A percentile compares a stretch with the other conserved stretches of the same genome.
These are phyloP conservation scores for Euphydryas editha DNA, from an alignment of 2,888 invertebrate species.

Conservation along the genomic window DNA sequence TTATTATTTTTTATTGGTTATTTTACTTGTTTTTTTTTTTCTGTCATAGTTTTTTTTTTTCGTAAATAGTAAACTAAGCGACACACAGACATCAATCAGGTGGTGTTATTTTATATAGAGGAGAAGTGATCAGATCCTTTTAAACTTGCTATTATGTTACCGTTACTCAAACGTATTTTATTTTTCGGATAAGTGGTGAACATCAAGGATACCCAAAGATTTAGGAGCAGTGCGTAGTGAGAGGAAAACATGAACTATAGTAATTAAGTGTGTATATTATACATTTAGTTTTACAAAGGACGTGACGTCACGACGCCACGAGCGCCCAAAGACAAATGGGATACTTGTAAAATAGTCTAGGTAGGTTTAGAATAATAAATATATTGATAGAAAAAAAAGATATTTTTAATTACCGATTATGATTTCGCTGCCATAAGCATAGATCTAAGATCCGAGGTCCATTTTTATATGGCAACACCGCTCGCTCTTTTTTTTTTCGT, in stretches of 20 bases:
- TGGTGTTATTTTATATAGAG: background rate
- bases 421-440: slow-evolving; percentile 75
- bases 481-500: slow-evolving; percentile 38
- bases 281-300: slow-evolving; percentile 50
- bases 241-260: slow-evolving; percentile 48
- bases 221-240: slow-evolving; percentile 65
- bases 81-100: background rate
- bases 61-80: background rate
- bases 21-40: background rate
- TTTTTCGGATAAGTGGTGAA: slow-evolving; percentile 27
- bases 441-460: slow-evolving; percentile 59
- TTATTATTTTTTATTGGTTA: background rate
- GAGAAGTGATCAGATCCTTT: no score
- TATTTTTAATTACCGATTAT: slow-evolving; percentile 74
- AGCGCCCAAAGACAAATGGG: slow-evolving; percentile 46
- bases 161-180: slow-evolving; percentile 16
- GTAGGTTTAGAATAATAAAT: slow-evolving; percentile 61
- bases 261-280: slow-evolving; percentile 54
- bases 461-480: slow-evolving; percentile 52
- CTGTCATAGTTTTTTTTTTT: background rate
- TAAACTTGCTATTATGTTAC: no score
- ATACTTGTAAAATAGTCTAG: slow-evolving; percentile 72
- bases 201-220: slow-evolving; percentile 40
- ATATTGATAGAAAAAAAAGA: slow-evolving; percentile 72
- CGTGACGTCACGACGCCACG: slow-evolving; percentile 32